Percentiles rank a stretch among this genome's conserved stretches.
phyloP scores from a whole-genome alignment of 2,888 invertebrate species.

The Panopea generosa region DNA sequence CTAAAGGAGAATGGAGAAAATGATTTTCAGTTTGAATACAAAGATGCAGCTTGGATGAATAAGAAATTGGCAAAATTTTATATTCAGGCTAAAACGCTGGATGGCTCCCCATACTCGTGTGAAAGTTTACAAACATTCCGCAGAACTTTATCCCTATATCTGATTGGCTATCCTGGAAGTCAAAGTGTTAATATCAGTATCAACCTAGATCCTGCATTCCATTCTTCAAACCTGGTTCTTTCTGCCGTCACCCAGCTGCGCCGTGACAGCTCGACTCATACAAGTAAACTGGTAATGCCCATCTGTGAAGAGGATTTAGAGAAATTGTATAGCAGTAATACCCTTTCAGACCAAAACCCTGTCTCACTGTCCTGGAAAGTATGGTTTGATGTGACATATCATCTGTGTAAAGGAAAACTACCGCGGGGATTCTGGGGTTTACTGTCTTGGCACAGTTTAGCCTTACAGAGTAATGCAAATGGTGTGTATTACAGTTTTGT shows the following conservation, averaged over 20 bases:
- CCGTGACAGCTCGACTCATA: background rate
- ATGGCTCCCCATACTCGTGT: constrained; percentile 12
- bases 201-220: constrained; percentile 23
- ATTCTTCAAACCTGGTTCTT: constrained; percentile 28
- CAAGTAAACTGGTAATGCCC: background rate
- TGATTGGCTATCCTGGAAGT: constrained; percentile 12
- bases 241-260: constrained; percentile 1
- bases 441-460: constrained; percentile 31
- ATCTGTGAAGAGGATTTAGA: constrained; percentile 34
- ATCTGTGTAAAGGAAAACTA: constrained; percentile 28
- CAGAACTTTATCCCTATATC: constrained; percentile 29
- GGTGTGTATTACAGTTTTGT: constrained; percentile 43
- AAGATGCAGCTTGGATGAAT: constrained; percentile 27
- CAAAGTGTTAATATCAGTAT: constrained; percentile 34
- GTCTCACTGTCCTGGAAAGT: constrained; percentile 44
- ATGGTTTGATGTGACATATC: constrained; percentile 51
- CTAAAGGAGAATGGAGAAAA: constrained; percentile 19
- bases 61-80: constrained; percentile 35
- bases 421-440: constrained; percentile 21
- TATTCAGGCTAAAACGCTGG: constrained; percentile 13
- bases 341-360: constrained; percentile 43
- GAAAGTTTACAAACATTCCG: constrained; percentile 20
- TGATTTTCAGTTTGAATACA: constrained; percentile 25
- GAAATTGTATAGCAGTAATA: constrained; percentile 27
- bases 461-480: constrained; percentile 44